These are phyloP conservation scores for Aegypius monachus DNA, from an alignment of 2,113 vertebrate genomes.

Conservation along the genomic window DNA sequence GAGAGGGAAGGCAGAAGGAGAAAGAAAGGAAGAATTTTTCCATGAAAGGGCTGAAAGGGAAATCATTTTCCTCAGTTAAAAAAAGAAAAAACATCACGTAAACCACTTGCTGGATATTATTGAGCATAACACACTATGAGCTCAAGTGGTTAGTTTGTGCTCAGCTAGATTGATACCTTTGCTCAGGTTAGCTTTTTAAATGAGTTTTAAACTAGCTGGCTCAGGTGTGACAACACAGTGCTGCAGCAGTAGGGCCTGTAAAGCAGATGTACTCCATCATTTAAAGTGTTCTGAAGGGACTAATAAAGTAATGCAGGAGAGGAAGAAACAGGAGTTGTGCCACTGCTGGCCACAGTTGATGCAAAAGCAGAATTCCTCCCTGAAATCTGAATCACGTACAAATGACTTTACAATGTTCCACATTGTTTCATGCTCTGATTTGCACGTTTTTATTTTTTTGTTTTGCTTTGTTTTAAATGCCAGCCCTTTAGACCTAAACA, in stretches of 20 bases:
- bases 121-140: background rate
- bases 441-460: slow-evolving; percentile 40
- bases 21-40: background rate
- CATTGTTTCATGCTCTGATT: slow-evolving; percentile 2
- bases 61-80: background rate
- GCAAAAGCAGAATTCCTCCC: slow-evolving; percentile 4
- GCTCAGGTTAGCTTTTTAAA: slow-evolving; percentile 16
- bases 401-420: background rate
- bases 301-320: slow-evolving; percentile 6
- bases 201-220: slow-evolving; percentile 19
- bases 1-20: background rate
- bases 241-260: slow-evolving; percentile 3
- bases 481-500: slow-evolving; percentile 38
- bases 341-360: background rate
- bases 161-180: background rate
- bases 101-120: background rate
- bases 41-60: background rate
- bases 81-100: background rate
- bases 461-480: slow-evolving; percentile 19
- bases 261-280: slow-evolving; percentile 38
- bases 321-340: background rate
- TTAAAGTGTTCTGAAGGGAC: slow-evolving; percentile 39
- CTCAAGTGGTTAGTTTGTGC: background rate
- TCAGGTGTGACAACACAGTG: slow-evolving; percentile 22
- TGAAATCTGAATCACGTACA: background rate